Evolutionary conservation across 2,888 invertebrate genomes (phyloP).

Genomic region (Ypsolopha scabrella): DNA sequence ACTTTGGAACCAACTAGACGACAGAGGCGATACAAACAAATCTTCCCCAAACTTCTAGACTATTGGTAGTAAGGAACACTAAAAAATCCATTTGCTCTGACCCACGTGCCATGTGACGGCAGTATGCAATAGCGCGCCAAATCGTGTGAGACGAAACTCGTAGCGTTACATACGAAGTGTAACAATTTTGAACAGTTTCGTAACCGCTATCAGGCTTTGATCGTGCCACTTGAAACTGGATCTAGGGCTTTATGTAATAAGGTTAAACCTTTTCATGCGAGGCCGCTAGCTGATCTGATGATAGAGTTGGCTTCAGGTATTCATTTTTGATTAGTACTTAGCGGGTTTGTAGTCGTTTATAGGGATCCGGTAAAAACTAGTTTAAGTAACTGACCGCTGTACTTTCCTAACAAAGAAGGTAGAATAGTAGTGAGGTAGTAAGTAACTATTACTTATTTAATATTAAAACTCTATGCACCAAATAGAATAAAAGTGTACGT

Average conservation of each 20-base stretch:
- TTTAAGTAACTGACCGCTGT: too few species aligned
- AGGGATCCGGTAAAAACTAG: not conserved
- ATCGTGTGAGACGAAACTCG: slow-evolving; percentile 28
- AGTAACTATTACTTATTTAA: too few species aligned
- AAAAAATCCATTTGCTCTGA: too few species aligned
- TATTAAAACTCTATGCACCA: too few species aligned
- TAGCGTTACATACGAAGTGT: slow-evolving; percentile 10
- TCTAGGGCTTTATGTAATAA: not conserved
- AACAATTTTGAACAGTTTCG: slow-evolving; percentile 12
- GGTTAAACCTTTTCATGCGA: not conserved
- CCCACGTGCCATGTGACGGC: too few species aligned
- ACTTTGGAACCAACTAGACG: too few species aligned
- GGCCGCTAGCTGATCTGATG: not conserved
- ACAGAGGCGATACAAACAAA: too few species aligned
- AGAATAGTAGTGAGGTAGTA: too few species aligned
- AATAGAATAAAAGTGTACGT: too few species aligned
- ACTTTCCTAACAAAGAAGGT: too few species aligned
- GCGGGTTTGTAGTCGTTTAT: not conserved
- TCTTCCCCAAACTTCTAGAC: too few species aligned
- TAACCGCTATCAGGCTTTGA: slow-evolving; percentile 5
- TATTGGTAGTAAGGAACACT: too few species aligned
- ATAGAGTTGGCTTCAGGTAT: not conserved
- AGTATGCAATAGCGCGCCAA: slow-evolving; percentile 21
- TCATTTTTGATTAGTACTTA: not conserved
- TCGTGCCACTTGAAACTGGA: not conserved